phyloP scores from a whole-genome alignment of 2,797 vertebrate genomes.

The Myiotriccus ornatus region DNA sequence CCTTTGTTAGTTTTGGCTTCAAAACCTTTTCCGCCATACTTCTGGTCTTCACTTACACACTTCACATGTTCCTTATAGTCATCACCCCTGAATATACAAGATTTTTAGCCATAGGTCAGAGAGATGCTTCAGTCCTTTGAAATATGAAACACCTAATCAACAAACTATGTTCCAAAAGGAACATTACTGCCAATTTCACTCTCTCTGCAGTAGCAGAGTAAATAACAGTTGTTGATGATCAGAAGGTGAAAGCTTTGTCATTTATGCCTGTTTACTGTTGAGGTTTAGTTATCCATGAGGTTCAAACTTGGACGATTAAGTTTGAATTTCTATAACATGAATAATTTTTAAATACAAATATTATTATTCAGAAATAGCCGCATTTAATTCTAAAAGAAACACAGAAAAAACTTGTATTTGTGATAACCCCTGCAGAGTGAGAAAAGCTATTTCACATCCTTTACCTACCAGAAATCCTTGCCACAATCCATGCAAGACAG shows the following conservation, averaged over 20 bases:
- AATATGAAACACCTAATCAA: not conserved
- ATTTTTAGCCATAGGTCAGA: not conserved
- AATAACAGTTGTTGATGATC: not conserved
- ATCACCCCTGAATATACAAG: constrained; percentile 78
- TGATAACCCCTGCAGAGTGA: not conserved
- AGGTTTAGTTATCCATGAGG: not conserved
- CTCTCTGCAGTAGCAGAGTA: not conserved
- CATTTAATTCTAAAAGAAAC: not conserved
- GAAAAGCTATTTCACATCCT: not conserved
- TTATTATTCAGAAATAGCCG: not conserved
- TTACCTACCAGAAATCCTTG: constrained; percentile 91
- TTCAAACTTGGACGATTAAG: not conserved
- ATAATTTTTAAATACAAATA: not conserved
- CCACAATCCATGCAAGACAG: constrained; percentile 98
- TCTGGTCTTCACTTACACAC: constrained; percentile 93
- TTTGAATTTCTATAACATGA: accelerated
- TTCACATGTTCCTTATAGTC: constrained; percentile 88
- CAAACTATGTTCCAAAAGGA: not conserved
- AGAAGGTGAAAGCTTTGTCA: not conserved
- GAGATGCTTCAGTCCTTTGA: not conserved
- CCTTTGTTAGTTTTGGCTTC: constrained; percentile 91
- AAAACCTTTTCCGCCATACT: constrained; percentile 92
- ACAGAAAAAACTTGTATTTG: not conserved
- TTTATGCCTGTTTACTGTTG: not conserved
- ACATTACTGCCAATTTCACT: not conserved